phyloP scores from a whole-genome alignment of 2,113 vertebrate species.

The Pampusana beccarii region DNA sequence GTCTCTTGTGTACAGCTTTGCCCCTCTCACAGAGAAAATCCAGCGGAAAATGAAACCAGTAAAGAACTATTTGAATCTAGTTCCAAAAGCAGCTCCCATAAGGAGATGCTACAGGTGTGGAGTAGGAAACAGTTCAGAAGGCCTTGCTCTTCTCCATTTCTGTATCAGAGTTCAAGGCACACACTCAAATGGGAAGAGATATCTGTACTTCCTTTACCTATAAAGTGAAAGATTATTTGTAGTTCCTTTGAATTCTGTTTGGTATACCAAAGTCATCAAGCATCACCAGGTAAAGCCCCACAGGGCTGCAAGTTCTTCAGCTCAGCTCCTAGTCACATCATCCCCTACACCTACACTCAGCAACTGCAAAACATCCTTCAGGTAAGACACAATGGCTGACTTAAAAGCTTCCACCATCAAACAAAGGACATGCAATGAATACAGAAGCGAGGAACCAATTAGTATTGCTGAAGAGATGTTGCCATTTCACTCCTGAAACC shows the following conservation, averaged over 20 bases:
- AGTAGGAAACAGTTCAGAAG: neutral
- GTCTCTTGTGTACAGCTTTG: neutral
- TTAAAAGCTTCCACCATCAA: conserved; percentile 42
- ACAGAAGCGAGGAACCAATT: neutral
- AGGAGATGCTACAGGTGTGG: fast-evolving
- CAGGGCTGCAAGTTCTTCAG: neutral
- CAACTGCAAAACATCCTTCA: conserved; percentile 16
- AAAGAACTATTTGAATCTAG: neutral
- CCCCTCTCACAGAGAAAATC: neutral
- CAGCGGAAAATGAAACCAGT: neutral
- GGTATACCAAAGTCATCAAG: neutral
- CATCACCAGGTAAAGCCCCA: neutral
- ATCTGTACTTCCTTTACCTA: neutral
- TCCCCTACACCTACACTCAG: neutral
- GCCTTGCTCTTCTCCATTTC: neutral
- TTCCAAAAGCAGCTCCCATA: neutral
- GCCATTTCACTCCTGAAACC: conserved; percentile 5
- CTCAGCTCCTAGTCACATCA: neutral
- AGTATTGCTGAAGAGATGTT: conserved; percentile 17
- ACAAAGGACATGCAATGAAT: conserved; percentile 26
- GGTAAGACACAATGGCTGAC: neutral
- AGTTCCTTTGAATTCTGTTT: neutral
- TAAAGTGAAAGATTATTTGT: neutral
- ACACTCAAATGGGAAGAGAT: neutral
- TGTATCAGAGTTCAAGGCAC: neutral